Evolutionary conservation across 2,888 invertebrate species (phyloP).

Genomic region (Hyposoter dolosus): DNA sequence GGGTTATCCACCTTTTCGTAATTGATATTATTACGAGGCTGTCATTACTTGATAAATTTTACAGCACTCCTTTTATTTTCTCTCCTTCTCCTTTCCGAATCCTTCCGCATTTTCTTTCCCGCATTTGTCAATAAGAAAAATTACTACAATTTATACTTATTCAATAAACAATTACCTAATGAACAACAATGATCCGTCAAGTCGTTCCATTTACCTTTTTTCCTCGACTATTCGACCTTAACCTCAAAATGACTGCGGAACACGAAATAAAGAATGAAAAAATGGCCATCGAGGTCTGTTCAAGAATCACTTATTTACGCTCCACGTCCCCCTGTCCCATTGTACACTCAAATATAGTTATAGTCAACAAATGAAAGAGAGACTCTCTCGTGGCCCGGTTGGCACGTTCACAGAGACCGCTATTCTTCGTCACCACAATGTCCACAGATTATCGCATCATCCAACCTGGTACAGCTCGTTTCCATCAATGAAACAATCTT

Average conservation of each 20-base stretch:
- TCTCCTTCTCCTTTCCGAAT: constrained; percentile 63
- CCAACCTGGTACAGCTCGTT: constrained; percentile 3
- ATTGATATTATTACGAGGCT: constrained; percentile 82
- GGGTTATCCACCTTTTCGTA: constrained; percentile 71
- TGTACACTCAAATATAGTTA: constrained; percentile 5
- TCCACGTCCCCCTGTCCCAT: constrained; percentile 47
- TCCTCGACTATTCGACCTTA: not conserved
- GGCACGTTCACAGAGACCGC: constrained; percentile 25
- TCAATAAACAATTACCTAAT: not conserved
- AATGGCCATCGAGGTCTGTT: constrained; percentile 26
- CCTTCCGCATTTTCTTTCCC: constrained; percentile 37
- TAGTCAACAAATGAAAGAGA: constrained; percentile 41
- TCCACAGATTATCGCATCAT: constrained; percentile 48
- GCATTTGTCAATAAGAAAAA: not conserved
- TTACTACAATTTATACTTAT: not conserved
- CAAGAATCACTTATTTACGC: constrained; percentile 62
- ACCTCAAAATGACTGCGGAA: constrained; percentile 1
- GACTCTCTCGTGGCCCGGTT: constrained; percentile 47
- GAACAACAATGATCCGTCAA: not conserved
- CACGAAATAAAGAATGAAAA: constrained; percentile 36
- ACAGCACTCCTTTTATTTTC: constrained; percentile 79
- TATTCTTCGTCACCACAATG: constrained; percentile 48
- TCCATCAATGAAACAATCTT: constrained; percentile 37
- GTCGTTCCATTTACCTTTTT: not conserved
- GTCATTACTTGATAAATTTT: constrained; percentile 82